Conservation (phyloP, 30 jellyfish, hydroid and myxozoan genomes). For the Turritopsis rubra region DNA sequence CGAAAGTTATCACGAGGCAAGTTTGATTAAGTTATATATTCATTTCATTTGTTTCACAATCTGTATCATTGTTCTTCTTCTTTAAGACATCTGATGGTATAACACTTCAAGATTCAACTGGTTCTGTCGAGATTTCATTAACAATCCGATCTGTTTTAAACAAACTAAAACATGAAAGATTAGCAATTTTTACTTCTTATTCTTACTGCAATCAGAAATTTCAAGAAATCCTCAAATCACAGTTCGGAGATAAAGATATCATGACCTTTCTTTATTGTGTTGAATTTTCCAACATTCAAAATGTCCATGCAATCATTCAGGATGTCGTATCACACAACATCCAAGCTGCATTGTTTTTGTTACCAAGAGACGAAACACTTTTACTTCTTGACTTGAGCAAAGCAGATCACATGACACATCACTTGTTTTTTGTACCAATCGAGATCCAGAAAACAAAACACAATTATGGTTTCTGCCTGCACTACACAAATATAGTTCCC, state of each 20-base stretch:
- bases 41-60: too few relatives aligned
- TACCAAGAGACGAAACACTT: background rate
- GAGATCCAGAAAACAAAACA: background rate
- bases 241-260: background rate
- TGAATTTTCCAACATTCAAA: background rate
- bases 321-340: background rate
- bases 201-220: background rate
- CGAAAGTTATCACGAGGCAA: background rate
- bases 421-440: background rate
- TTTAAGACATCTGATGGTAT: background rate
- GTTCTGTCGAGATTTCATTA: background rate
- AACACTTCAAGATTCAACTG: background rate
- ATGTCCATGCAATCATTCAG: background rate
- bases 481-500: background rate
- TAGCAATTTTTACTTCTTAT: background rate
- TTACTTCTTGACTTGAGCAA: background rate
- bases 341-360: background rate
- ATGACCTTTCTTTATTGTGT: background rate
- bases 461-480: background rate
- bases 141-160: background rate
- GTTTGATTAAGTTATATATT: too few relatives aligned
- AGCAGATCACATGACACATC: background rate
- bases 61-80: too few relatives aligned
- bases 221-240: background rate
- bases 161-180: background rate